Base-by-base conservation (phyloP, 2,888 invertebrate species). In the Hypolimnas misippus region DNA sequence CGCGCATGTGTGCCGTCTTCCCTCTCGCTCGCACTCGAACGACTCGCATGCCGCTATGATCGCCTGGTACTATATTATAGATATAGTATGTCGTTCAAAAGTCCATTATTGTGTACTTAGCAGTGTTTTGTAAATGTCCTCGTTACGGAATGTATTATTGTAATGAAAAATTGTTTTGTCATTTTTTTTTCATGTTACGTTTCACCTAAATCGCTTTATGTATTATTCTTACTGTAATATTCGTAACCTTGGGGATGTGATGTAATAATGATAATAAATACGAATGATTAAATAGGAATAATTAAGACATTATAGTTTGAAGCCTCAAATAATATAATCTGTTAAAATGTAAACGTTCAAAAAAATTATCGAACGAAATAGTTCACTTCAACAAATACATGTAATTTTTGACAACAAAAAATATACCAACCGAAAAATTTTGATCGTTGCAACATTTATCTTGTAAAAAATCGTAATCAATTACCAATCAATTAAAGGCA, bases 81-180 rank as follows among this genome's bases (percentile, higher is more conserved):
- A 65, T 65, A 63, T 64, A 57, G 65, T 72, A 72, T 73, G 74
- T 75, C 79, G 79, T 79, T 78, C 76, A 81, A 46, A 46, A 46
- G 82, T 83, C 83, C 80, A 87, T 87, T 86, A 87, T 82, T 79
- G 79, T 82, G 77, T 83, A 79, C 77, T 83, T 81, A 82, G 77
- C 76, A 72, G 75, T 76, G 78, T 79, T 80, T 78, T 76, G 80
- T 80, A 79, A 78, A 78, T 76, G 78, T 76, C 70, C 73, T 70
- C 70, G 74, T 73, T 75, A 68, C 70, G 64, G 62, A 66, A 61
- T 58, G 62, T 49, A 29, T 49, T 49, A 49, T 64, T 65, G 63
- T 66, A 50, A 59, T 35, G 12, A 16, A 42, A 55, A 29, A 42
- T 8, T 12, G n/a, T 49, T 46, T 33, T 33, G 10, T 17, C 33